phyloP scores from a whole-genome alignment of 2,797 vertebrate genomes.

The Knipowitschia caucasica region DNA sequence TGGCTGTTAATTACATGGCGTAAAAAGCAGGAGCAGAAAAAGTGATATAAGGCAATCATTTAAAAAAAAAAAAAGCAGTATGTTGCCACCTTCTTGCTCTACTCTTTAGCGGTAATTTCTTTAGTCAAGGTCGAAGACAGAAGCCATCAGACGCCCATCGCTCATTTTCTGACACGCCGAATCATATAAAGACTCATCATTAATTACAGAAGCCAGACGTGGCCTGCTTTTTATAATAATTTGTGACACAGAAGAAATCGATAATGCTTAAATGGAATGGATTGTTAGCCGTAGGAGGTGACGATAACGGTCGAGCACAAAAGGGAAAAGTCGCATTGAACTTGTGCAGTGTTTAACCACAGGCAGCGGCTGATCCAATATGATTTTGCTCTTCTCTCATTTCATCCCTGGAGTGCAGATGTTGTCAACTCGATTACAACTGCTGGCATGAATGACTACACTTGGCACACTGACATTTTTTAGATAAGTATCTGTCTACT shows the following conservation, averaged over 20 bases:
- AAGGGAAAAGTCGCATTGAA: constrained; percentile 48
- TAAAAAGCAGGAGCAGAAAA: constrained; percentile 41
- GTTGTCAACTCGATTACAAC: constrained; percentile 76
- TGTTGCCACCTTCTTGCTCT: constrained; percentile 47
- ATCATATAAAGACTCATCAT: constrained; percentile 60
- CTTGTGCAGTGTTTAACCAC: constrained; percentile 53
- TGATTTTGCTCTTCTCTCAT: constrained; percentile 63
- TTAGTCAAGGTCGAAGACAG: constrained; percentile 60
- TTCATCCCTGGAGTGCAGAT: constrained; percentile 73
- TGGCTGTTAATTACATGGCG: constrained; percentile 35
- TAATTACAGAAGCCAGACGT: constrained; percentile 56
- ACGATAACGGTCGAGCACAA: constrained; percentile 28
- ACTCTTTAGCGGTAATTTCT: constrained; percentile 39
- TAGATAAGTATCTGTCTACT: constrained; percentile 75
- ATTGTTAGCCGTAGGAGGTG: constrained; percentile 26
- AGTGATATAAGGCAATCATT: constrained; percentile 49
- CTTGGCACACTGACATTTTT: constrained; percentile 66
- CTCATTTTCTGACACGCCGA: constrained; percentile 56
- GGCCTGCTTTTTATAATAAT: constrained; percentile 54
- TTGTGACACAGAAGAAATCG: constrained; percentile 62
- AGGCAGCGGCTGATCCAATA: constrained; percentile 53
- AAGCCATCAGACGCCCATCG: constrained; percentile 60
- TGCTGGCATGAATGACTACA: constrained; percentile 67
- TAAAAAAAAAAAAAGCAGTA: constrained; percentile 48
- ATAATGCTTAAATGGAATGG: constrained; percentile 64